Conservation (phyloP, 64 coral and sea anemone species). For the Astreopora myriophthalma region DNA sequence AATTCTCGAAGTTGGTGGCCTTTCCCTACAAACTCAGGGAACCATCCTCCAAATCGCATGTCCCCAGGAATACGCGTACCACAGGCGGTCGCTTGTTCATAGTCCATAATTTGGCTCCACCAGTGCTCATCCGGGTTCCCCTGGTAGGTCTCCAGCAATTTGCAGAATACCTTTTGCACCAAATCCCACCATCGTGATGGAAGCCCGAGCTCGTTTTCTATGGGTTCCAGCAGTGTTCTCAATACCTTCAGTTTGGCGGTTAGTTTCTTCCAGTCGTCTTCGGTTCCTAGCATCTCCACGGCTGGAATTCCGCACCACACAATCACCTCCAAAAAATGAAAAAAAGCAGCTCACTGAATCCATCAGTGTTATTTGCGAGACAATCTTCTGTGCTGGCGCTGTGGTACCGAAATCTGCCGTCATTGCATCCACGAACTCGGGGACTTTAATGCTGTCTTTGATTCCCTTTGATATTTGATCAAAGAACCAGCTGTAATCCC, state of each 20-base stretch:
- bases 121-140: slow-evolving; percentile 49
- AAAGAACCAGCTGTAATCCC: slow-evolving; percentile 76
- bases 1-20: no score
- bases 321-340: not conserved
- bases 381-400: slow-evolving; percentile 66
- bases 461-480: slow-evolving; percentile 53
- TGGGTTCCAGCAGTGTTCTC: slow-evolving; percentile 50
- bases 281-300: slow-evolving; percentile 62
- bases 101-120: slow-evolving; percentile 69
- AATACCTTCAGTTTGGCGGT: slow-evolving; percentile 39
- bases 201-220: slow-evolving; percentile 43
- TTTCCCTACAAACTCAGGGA: no score
- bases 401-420: slow-evolving; percentile 72
- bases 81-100: not conserved
- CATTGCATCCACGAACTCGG: slow-evolving; percentile 69
- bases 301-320: slow-evolving; percentile 68
- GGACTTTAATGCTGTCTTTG: slow-evolving; percentile 66
- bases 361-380: slow-evolving; percentile 87
- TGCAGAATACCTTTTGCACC: slow-evolving; percentile 46
- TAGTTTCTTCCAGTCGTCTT: slow-evolving; percentile 74
- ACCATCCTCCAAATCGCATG: no score
- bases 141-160: slow-evolving; percentile 63
- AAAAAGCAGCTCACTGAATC: slow-evolving; percentile 72
- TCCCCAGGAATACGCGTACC: not conserved
- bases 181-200: slow-evolving; percentile 13